These are phyloP conservation scores for Eulemur rufifrons DNA, from an alignment of 2,113 vertebrate species.

Conservation along the genomic window DNA sequence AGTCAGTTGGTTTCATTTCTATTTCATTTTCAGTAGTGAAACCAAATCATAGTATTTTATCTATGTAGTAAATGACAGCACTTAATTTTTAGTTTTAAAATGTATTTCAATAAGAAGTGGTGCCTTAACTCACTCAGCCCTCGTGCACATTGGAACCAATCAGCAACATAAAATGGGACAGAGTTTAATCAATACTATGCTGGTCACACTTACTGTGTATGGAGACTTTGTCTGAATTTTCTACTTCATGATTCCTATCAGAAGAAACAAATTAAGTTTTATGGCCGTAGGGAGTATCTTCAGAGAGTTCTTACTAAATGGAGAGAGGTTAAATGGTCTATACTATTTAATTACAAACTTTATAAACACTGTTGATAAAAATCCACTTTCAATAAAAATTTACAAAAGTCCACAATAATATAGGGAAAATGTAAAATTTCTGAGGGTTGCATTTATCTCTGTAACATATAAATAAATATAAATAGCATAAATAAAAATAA, in stretches of 20 bases:
- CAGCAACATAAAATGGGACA: background rate
- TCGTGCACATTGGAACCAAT: background rate
- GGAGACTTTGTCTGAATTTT: conserved; percentile 48
- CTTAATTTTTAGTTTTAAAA: conserved; percentile 40
- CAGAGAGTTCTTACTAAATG: conserved; percentile 12
- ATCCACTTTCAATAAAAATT: conserved; percentile 44
- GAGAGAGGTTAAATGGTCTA: background rate
- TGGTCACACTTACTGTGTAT: background rate
- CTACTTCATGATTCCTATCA: conserved; percentile 46
- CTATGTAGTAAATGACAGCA: background rate
- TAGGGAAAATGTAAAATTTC: conserved; percentile 39
- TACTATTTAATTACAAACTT: conserved; percentile 27
- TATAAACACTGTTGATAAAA: conserved; percentile 41
- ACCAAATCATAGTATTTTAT: background rate
- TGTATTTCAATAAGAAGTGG: background rate
- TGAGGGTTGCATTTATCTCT: background rate
- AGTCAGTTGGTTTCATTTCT: background rate
- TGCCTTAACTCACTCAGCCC: background rate
- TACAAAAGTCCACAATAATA: background rate
- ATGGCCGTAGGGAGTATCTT: background rate
- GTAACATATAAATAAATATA: background rate
- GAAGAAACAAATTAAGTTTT: conserved; percentile 56
- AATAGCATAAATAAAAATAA: conserved; percentile 34
- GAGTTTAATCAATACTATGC: background rate
- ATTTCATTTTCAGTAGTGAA: background rate